These are phyloP conservation scores for Brotula barbata DNA, from an alignment of 2,797 vertebrate species.

Conservation along the genomic window DNA sequence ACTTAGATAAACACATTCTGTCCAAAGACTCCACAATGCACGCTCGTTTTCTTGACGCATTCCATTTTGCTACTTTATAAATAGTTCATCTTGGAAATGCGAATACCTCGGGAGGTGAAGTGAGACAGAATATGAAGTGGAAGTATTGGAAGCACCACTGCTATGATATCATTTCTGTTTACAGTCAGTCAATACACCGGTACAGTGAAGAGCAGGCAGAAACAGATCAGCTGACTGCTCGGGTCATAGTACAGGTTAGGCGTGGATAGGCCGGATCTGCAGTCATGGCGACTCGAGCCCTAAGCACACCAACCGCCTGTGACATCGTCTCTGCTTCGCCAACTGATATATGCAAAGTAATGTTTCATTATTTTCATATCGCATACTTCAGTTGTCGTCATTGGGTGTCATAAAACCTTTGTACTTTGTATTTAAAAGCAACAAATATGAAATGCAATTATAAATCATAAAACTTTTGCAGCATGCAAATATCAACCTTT, in stretches of 20 bases:
- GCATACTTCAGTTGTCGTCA: neutral
- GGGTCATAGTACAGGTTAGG: conserved; percentile 59
- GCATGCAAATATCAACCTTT: too few species aligned
- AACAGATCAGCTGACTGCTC: conserved; percentile 46
- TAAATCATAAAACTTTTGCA: too few species aligned
- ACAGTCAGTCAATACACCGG: neutral
- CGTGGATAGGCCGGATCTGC: conserved; percentile 35
- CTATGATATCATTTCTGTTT: conserved; percentile 7
- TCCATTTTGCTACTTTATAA: conserved; percentile 37
- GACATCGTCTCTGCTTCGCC: conserved; percentile 32
- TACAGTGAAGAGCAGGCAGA: conserved; percentile 29
- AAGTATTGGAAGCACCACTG: conserved; percentile 13
- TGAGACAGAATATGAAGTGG: conserved; percentile 45
- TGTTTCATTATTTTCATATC: neutral
- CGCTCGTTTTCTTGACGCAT: neutral
- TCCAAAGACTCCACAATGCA: conserved; percentile 4
- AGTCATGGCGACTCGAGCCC: conserved; percentile 37
- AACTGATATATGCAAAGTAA: conserved; percentile 11
- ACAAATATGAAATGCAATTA: neutral
- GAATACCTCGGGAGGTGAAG: conserved; percentile 20
- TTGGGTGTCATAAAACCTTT: conserved; percentile 9
- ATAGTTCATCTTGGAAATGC: conserved; percentile 26
- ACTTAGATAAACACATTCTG: conserved; percentile 38
- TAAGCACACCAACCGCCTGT: conserved; percentile 34
- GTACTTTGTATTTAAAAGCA: neutral